Conservation (phyloP, 64 coral and sea anemone genomes). For the Catalaphyllia jardinei region DNA sequence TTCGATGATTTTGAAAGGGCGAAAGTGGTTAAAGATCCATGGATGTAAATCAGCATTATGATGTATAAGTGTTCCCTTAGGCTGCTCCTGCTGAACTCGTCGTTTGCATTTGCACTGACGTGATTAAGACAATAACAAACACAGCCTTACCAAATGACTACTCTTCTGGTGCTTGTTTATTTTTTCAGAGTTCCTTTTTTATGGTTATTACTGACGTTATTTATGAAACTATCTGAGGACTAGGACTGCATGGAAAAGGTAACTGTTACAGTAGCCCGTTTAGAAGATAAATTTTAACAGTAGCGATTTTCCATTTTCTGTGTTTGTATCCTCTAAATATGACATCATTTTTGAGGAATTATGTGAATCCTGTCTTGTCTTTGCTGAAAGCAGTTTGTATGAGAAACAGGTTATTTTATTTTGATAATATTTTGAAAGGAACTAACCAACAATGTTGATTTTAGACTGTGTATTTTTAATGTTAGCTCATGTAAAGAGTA, state of each 20-base stretch:
- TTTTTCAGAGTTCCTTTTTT: too few species aligned
- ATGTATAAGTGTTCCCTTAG: too few species aligned
- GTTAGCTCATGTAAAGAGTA: not conserved
- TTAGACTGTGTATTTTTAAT: not conserved
- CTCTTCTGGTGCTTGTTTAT: too few species aligned
- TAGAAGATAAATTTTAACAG: not conserved
- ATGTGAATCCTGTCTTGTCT: not conserved
- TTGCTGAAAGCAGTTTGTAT: not conserved
- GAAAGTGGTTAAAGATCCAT: too few species aligned
- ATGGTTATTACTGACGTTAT: too few species aligned
- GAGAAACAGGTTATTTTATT: too few species aligned
- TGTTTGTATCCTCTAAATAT: not conserved
- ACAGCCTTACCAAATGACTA: too few species aligned
- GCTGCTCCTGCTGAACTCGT: too few species aligned
- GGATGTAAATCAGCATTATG: too few species aligned
- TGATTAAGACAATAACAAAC: too few species aligned
- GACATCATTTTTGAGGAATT: constrained; percentile 35
- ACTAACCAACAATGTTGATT: not conserved
- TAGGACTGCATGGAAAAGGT: not conserved
- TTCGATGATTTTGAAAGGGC: too few species aligned
- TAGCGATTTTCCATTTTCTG: not conserved
- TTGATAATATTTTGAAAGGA: not conserved
- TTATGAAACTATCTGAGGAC: not conserved
- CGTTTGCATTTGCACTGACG: too few species aligned
- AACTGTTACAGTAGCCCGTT: not conserved